A percentile compares a stretch with the other conserved stretches of the same genome.
Evolutionary conservation across 2,888 invertebrate species (phyloP).

Genomic region (Thereva unica): DNA sequence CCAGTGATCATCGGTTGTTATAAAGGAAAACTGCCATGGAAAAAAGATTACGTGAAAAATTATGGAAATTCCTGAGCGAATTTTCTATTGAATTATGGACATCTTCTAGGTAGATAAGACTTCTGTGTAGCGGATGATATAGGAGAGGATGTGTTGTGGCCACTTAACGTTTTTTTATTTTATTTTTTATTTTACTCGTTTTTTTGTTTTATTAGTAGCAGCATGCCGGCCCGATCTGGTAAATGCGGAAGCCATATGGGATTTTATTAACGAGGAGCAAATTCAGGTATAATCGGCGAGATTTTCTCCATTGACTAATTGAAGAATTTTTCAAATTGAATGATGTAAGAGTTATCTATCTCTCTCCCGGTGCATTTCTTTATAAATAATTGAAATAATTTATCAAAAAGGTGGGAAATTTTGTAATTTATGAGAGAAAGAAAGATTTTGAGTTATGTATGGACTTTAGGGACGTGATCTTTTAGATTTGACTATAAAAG

Average conservation of each 20-base stretch:
- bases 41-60: constrained; percentile 29
- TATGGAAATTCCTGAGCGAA: constrained; percentile 34
- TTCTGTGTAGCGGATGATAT: constrained; percentile 18
- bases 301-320: constrained; percentile 19
- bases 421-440: too few species aligned
- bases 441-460: too few species aligned
- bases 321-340: background rate
- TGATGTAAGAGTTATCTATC: too few species aligned
- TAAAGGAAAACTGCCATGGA: constrained; percentile 14
- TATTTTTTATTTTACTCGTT: background rate
- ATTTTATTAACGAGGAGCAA: constrained; percentile 10
- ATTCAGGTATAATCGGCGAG: constrained; percentile 12
- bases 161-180: constrained; percentile 23
- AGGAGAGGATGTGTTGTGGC: constrained; percentile 23
- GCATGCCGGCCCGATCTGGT: constrained; percentile 1
- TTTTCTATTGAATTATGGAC: constrained; percentile 36
- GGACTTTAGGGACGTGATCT: too few species aligned
- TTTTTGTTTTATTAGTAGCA: too few species aligned
- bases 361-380: too few species aligned
- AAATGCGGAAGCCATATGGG: constrained; percentile 30
- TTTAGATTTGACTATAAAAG: too few species aligned
- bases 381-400: too few species aligned
- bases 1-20: too few species aligned
- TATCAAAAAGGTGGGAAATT: too few species aligned
- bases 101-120: constrained; percentile 19